These are phyloP conservation scores for Xestia rhomboidea DNA, from an alignment of 2,888 invertebrate species.

Conservation along the genomic window DNA sequence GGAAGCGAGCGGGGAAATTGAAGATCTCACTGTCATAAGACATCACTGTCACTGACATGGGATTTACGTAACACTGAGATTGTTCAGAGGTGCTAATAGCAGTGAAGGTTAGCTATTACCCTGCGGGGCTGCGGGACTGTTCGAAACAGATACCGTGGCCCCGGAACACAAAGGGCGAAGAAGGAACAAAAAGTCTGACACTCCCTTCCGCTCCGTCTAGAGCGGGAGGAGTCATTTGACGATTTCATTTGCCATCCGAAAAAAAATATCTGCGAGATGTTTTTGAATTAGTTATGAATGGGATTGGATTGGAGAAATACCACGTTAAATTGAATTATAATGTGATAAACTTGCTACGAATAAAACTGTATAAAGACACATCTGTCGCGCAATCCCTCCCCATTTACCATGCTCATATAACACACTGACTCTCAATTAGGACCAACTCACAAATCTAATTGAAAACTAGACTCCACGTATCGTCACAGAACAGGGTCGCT, in stretches of 20 bases:
- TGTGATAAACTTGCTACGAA: slow-evolving; percentile 15
- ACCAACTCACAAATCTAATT: slow-evolving; percentile 54
- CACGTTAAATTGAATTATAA: not conserved
- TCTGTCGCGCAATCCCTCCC: slow-evolving; percentile 15
- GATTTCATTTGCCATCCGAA: no score
- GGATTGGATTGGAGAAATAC: slow-evolving; percentile 9
- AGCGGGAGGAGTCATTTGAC: no score
- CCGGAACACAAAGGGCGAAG: no score
- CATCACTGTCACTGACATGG: slow-evolving; percentile 61
- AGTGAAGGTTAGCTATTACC: slow-evolving; percentile 28
- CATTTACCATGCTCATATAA: slow-evolving; percentile 33
- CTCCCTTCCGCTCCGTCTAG: no score
- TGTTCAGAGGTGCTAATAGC: slow-evolving; percentile 36
- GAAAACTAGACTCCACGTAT: slow-evolving; percentile 61
- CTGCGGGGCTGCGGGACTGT: no score
- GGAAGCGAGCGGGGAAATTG: slow-evolving; percentile 73
- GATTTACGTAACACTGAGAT: slow-evolving; percentile 53
- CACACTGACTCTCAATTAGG: slow-evolving; percentile 49
- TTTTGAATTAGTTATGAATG: slow-evolving; percentile 21
- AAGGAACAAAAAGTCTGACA: no score
- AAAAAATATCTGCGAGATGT: slow-evolving; percentile 17
- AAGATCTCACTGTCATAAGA: slow-evolving; percentile 59
- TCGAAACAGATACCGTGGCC: no score
- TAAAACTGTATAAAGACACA: slow-evolving; percentile 16
- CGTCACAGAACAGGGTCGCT: slow-evolving; percentile 64